These are phyloP conservation scores for Drosophila mulleri DNA, from an alignment of 2,888 invertebrate genomes.

Conservation along the genomic window DNA sequence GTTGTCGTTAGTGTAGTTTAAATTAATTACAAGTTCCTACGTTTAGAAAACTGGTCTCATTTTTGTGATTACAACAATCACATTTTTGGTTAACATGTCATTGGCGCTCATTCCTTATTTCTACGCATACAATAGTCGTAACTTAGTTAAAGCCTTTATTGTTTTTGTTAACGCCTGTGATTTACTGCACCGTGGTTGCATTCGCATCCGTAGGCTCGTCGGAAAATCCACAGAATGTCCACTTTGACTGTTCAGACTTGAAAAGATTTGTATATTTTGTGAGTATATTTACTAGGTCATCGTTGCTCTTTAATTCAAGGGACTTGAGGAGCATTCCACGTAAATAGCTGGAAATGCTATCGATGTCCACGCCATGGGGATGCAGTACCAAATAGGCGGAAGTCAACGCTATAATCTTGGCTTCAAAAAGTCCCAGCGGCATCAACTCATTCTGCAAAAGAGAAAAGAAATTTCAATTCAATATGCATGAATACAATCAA, in stretches of 20 bases:
- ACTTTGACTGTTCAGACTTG: constrained; percentile 88
- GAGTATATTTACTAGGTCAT: constrained; percentile 90
- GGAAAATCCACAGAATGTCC: constrained; percentile 90
- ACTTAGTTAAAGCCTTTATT: constrained; percentile 72
- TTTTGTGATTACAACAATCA: constrained; percentile 68
- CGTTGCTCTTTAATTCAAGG: constrained; percentile 89
- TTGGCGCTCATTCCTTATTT: constrained; percentile 40
- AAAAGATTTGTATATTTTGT: constrained; percentile 93
- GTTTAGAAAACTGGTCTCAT: constrained; percentile 73
- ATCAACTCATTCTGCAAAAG: constrained; percentile 40
- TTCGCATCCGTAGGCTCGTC: constrained; percentile 49
- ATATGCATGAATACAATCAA: no score
- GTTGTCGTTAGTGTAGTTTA: constrained; percentile 29
- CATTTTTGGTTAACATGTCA: constrained; percentile 61
- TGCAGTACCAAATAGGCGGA: constrained; percentile 95
- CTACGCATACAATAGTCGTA: constrained; percentile 59
- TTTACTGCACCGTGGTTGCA: constrained; percentile 30
- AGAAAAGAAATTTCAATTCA: not conserved
- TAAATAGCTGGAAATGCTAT: constrained; percentile 96
- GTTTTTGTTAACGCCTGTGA: constrained; percentile 46
- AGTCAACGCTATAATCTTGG: constrained; percentile 93
- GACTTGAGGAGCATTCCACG: constrained; percentile 89
- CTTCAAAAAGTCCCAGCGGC: constrained; percentile 85
- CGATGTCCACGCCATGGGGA: constrained; percentile 95
- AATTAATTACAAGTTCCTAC: constrained; percentile 42